phyloP scores from a whole-genome alignment of 2,797 vertebrate genomes.

The Takifugu rubripes region DNA sequence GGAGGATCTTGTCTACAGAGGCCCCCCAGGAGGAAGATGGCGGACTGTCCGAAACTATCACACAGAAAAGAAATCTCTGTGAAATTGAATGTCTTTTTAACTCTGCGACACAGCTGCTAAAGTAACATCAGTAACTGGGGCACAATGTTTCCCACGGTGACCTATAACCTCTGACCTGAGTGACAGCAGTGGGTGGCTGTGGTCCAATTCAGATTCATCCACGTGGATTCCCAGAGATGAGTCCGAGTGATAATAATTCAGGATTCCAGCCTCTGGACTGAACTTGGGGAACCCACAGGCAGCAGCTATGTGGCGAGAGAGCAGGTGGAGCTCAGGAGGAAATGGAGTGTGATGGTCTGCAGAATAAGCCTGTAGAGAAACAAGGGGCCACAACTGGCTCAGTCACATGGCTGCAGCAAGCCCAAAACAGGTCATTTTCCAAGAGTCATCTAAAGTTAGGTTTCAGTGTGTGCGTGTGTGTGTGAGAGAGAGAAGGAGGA shows the following conservation, averaged over 20 bases:
- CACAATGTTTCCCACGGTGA: too few species aligned
- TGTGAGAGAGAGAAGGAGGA: too few species aligned
- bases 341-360: conserved; percentile 83
- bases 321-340: conserved; percentile 84
- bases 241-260: conserved; percentile 92
- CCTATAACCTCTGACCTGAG: conserved; percentile 75
- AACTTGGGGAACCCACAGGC: conserved; percentile 88
- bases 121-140: background rate
- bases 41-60: conserved; percentile 90
- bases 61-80: background rate
- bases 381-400: background rate
- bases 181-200: conserved; percentile 85
- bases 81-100: background rate
- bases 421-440: too few species aligned
- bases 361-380: conserved; percentile 82
- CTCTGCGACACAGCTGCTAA: background rate
- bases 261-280: conserved; percentile 87
- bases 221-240: conserved; percentile 94
- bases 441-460: too few species aligned
- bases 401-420: too few species aligned
- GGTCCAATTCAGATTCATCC: conserved; percentile 91
- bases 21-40: conserved; percentile 91
- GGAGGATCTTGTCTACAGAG: conserved; percentile 80
- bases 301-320: conserved; percentile 81
- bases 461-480: too few species aligned